Conservation (phyloP, 2,888 invertebrate species). For the Tenthredo distinguenda region DNA sequence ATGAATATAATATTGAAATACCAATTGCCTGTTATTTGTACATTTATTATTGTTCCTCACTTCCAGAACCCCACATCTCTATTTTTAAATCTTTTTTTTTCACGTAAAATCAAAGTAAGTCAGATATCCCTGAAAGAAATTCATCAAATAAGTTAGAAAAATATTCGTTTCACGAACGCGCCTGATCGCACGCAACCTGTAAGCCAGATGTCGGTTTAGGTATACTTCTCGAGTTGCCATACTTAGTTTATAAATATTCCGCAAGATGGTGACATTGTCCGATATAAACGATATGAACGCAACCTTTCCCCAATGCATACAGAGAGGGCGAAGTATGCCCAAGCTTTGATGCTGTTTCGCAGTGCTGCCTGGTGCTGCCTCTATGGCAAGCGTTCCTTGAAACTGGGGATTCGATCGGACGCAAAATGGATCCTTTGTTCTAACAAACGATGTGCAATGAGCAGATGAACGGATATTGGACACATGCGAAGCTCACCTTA, state of each 20-base stretch:
- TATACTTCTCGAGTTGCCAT: not conserved
- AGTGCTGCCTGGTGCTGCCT: not conserved
- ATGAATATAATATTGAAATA: conserved; percentile 24
- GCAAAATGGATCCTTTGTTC: not conserved
- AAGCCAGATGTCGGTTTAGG: too few relatives aligned
- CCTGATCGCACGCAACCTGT: not conserved
- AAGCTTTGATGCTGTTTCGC: too few relatives aligned
- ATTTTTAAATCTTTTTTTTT: not conserved
- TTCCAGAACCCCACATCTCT: not conserved
- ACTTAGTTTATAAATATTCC: not conserved
- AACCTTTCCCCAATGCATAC: not conserved
- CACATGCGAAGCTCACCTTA: not conserved
- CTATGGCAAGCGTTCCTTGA: not conserved
- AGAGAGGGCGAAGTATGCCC: not conserved
- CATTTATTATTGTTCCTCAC: not conserved
- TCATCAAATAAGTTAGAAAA: not conserved
- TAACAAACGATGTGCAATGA: not conserved
- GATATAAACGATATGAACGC: not conserved
- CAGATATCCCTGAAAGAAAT: not conserved
- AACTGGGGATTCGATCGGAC: not conserved
- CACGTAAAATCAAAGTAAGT: not conserved
- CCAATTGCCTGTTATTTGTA: not conserved
- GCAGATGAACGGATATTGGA: not conserved
- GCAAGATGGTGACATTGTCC: not conserved
- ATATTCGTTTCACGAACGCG: not conserved